phyloP scores from a whole-genome alignment of 2,888 invertebrate species.

The Protodeltote pygarga region DNA sequence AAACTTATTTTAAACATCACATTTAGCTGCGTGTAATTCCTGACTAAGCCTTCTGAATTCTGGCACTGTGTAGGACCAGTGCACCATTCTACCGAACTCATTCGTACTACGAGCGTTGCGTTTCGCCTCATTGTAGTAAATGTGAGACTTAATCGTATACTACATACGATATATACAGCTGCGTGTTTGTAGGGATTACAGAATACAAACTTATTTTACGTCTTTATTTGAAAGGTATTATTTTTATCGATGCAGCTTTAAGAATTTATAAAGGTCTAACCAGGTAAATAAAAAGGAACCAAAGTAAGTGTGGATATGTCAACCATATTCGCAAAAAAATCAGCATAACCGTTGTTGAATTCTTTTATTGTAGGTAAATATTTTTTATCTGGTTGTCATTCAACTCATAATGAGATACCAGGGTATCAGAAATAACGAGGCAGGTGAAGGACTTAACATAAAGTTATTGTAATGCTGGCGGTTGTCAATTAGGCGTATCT shows the following conservation, averaged over 20 bases:
- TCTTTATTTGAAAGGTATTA: too few species aligned
- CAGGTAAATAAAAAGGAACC: not conserved
- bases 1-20: too few species aligned
- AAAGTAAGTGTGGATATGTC: too few species aligned
- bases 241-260: not conserved
- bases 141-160: constrained; percentile 26
- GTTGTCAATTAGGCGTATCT: constrained; percentile 35
- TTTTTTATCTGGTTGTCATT: constrained; percentile 22
- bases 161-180: constrained; percentile 8
- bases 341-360: too few species aligned
- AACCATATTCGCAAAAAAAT: too few species aligned
- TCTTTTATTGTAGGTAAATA: too few species aligned
- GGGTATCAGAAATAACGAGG: constrained; percentile 31
- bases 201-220: too few species aligned
- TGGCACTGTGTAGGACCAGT: not conserved
- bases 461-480: constrained; percentile 17
- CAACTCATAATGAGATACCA: constrained; percentile 13
- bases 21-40: too few species aligned
- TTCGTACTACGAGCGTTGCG: constrained; percentile 18
- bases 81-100: constrained; percentile 2
- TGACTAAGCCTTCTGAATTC: constrained; percentile 1
- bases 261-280: not conserved
- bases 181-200: constrained; percentile 5
- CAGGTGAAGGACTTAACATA: constrained; percentile 28
- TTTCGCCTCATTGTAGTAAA: constrained; percentile 20